Evolutionary conservation across 2,888 invertebrate genomes (phyloP).

Genomic region (Rhimphoctona megacephalus): DNA sequence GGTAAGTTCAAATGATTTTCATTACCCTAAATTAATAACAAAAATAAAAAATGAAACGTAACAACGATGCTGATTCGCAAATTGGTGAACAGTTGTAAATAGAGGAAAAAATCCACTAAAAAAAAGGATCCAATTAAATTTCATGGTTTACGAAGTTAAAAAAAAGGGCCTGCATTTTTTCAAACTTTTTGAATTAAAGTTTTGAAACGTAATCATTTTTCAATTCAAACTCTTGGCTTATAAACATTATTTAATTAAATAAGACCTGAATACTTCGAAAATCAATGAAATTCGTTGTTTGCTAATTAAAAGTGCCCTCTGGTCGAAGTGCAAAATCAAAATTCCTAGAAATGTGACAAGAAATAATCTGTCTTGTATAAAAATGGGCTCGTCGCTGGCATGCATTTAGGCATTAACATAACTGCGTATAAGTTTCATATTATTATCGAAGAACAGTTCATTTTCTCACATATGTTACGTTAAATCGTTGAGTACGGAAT

Average conservation of each 20-base stretch:
- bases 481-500: constrained; percentile 24
- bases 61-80: not conserved
- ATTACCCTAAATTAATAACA: not conserved
- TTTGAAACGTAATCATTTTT: not conserved
- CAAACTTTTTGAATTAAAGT: no score
- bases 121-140: not conserved
- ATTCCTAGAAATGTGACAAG: not conserved
- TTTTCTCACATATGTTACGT: constrained; percentile 31
- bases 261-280: not conserved
- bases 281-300: not conserved
- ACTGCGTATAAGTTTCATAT: constrained; percentile 1
- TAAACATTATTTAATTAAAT: not conserved
- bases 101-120: not conserved
- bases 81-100: not conserved
- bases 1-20: constrained; percentile 84
- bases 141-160: not conserved
- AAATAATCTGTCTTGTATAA: not conserved
- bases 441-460: constrained; percentile 51
- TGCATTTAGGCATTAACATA: not conserved
- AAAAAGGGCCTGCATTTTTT: no score
- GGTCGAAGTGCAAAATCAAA: not conserved
- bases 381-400: constrained; percentile 21
- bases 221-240: not conserved
- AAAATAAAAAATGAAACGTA: not conserved
- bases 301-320: not conserved